phyloP scores from a whole-genome alignment of 2,113 vertebrate genomes.

The Pteropus alecto region DNA sequence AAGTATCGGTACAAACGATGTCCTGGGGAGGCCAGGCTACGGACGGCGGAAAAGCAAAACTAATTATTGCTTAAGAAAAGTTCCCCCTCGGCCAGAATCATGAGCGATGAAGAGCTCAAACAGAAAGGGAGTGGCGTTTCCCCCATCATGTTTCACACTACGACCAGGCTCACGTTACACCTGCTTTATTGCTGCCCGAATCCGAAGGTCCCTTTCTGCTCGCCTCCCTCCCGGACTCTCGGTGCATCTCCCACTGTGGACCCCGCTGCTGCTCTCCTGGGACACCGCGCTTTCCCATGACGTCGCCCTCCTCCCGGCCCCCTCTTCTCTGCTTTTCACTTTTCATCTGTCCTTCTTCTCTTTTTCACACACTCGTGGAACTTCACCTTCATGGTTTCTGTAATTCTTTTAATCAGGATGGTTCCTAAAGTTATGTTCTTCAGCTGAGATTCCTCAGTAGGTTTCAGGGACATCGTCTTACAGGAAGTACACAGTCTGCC shows the following conservation, averaged over 20 bases:
- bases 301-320: not conserved
- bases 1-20: not conserved
- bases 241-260: not conserved
- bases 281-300: too few species aligned
- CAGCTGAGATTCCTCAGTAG: not conserved
- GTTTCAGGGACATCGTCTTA: not conserved
- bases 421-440: not conserved
- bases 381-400: not conserved
- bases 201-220: not conserved
- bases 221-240: fast-evolving
- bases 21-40: not conserved
- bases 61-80: not conserved
- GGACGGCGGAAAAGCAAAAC: not conserved
- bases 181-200: not conserved
- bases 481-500: not conserved
- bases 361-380: not conserved
- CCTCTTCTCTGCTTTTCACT: not conserved
- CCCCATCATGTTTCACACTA: not conserved
- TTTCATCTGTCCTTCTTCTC: not conserved
- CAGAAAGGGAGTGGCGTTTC: not conserved
- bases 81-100: not conserved
- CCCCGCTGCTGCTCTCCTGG: not conserved
- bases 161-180: not conserved
- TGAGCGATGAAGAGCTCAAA: not conserved
- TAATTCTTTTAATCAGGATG: not conserved